Base-by-base conservation (phyloP, 2,888 invertebrate genomes). In the Fabriciana adippe region DNA sequence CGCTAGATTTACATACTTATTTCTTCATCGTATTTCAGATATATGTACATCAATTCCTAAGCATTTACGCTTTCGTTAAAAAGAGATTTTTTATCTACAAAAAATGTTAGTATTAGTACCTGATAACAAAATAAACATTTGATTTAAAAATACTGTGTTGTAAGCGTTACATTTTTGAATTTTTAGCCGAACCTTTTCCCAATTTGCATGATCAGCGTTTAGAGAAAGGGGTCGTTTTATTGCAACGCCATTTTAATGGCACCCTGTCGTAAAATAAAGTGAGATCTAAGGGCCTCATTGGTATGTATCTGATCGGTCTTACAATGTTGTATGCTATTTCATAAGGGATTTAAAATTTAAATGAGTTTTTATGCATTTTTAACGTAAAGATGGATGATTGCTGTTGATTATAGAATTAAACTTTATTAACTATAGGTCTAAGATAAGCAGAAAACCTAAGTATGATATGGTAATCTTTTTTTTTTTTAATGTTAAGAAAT, bases 211-310 rank as follows among this genome's bases (percentile, higher is more conserved):
- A 71, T 70, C 72, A 70, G 73, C 69, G 72, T 55, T 71, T 59
- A 69, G 55, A 45, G 66, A 65, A 69, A 69, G 71, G 68, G 68
- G 69, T 66, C 67, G 60, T 68, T 73, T 73, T 72, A 73, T 71
- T 69, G 63, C 66, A 71, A 75, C 75, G 74, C 69, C 76, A 77
- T 79, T 79, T 79, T 81, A 79, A 72, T 66, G 68, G 65, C 70
- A 61, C 67, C 72, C 74, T 74, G 67, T 75, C 75, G 75, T 81
- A 81, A 83, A 81, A 77, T 73, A 74, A 71, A 78, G 76, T 75
- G 72, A 74, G 69, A 57, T 67, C 66, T 54, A 59, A 68, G 64
- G 57, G 47, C 47, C 63, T 65, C 59, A 53, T 65, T 65, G 53
- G 15, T 65, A 65, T 67, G 59, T 64, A 55, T 64, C 67, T 55